Evolutionary conservation across 2,113 vertebrate genomes (phyloP).

Genomic region (Atlantisia rogersi): DNA sequence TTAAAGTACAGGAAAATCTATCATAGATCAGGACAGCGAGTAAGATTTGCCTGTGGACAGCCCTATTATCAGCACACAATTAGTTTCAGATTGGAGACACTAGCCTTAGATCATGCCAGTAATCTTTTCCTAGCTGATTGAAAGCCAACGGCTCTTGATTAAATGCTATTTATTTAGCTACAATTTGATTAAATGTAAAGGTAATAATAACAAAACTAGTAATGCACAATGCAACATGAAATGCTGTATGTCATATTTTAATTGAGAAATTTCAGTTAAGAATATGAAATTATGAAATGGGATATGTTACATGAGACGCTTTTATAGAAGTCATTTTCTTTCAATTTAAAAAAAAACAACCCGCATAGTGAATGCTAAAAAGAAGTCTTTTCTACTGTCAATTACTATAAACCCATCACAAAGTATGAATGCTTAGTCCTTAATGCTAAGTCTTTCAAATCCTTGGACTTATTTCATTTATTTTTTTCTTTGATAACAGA

Average conservation of each 20-base stretch:
- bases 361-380: constrained; percentile 22
- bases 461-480: constrained; percentile 59
- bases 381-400: constrained; percentile 40
- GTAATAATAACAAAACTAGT: constrained; percentile 38
- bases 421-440: constrained; percentile 48
- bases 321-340: constrained; percentile 19
- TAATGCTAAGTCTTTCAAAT: constrained; percentile 70
- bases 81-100: constrained; percentile 47
- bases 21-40: constrained; percentile 10
- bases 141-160: neutral
- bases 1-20: constrained; percentile 22
- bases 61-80: constrained; percentile 22
- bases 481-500: constrained; percentile 63
- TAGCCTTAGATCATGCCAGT: neutral
- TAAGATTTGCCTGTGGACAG: constrained; percentile 40
- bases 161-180: constrained; percentile 56
- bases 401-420: constrained; percentile 48
- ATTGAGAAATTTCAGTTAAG: constrained; percentile 1
- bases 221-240: neutral
- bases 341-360: neutral
- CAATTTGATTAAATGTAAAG: constrained; percentile 40
- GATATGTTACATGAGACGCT: neutral
- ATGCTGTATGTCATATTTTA: neutral
- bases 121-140: constrained; percentile 32
- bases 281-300: neutral